Evolutionary conservation across 2,888 invertebrate genomes (phyloP).

Genomic region (Sicus ferrugineus): DNA sequence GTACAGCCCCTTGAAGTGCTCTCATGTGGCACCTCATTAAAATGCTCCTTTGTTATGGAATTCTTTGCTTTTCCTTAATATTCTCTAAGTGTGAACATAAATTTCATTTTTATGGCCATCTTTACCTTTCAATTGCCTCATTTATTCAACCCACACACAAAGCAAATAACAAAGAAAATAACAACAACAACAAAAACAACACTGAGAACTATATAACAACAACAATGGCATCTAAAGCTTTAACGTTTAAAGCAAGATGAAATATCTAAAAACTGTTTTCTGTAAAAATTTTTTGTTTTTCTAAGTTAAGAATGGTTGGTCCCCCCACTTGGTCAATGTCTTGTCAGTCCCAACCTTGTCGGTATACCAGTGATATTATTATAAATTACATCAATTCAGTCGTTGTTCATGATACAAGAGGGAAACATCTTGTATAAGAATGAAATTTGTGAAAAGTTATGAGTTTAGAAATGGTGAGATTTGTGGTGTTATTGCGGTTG

Average conservation of each 20-base stretch:
- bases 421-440: neutral
- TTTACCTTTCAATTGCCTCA: constrained; percentile 34
- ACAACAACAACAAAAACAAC: constrained; percentile 15
- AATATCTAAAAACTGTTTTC: no score
- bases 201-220: constrained; percentile 5
- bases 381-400: constrained; percentile 1
- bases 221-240: neutral
- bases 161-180: neutral
- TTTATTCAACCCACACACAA: constrained; percentile 17
- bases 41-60: constrained; percentile 36
- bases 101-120: constrained; percentile 43
- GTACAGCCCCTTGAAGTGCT: neutral
- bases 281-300: no score
- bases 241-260: no score
- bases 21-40: constrained; percentile 10
- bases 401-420: neutral
- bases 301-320: no score
- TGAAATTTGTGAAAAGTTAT: no score
- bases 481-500: neutral
- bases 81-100: constrained; percentile 53
- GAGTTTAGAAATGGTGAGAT: neutral
- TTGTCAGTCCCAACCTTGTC: neutral
- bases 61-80: constrained; percentile 44
- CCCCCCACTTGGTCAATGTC: neutral
- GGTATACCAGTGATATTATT: neutral